Conservation (phyloP, 2,888 invertebrate genomes). For the Sclerodermus sp. region DNA sequence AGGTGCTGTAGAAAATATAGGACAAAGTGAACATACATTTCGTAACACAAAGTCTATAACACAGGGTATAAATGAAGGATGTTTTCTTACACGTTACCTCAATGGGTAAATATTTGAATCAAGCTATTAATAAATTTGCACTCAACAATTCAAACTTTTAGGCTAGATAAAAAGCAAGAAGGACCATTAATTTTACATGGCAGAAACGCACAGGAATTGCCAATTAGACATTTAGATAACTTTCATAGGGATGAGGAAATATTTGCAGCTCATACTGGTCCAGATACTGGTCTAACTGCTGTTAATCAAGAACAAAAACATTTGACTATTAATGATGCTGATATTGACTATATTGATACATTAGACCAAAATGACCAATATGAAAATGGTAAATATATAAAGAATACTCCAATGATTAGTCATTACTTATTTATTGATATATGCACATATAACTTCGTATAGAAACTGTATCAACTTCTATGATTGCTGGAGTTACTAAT, state of each 20-base stretch:
- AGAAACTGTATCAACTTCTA: slow-evolving; percentile 20
- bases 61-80: slow-evolving; percentile 57
- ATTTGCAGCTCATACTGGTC: slow-evolving; percentile 78
- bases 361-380: slow-evolving; percentile 54
- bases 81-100: slow-evolving; percentile 71
- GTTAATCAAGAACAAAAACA: slow-evolving; percentile 70
- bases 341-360: slow-evolving; percentile 74
- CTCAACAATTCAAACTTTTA: slow-evolving; percentile 23
- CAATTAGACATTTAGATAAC: slow-evolving; percentile 62
- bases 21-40: slow-evolving; percentile 57
- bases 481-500: slow-evolving; percentile 50
- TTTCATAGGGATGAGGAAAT: slow-evolving; percentile 63
- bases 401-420: neutral
- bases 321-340: slow-evolving; percentile 68
- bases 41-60: slow-evolving; percentile 61
- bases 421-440: no score
- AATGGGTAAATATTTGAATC: slow-evolving; percentile 63
- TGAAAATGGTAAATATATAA: slow-evolving; percentile 37
- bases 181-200: slow-evolving; percentile 70
- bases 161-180: slow-evolving; percentile 52
- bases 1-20: slow-evolving; percentile 47
- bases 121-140: neutral
- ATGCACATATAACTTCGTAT: neutral
- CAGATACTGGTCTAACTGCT: slow-evolving; percentile 77
- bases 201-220: slow-evolving; percentile 73